phyloP scores from a whole-genome alignment of 1,140 invertebrate species.

The Colletes latitarsis region DNA sequence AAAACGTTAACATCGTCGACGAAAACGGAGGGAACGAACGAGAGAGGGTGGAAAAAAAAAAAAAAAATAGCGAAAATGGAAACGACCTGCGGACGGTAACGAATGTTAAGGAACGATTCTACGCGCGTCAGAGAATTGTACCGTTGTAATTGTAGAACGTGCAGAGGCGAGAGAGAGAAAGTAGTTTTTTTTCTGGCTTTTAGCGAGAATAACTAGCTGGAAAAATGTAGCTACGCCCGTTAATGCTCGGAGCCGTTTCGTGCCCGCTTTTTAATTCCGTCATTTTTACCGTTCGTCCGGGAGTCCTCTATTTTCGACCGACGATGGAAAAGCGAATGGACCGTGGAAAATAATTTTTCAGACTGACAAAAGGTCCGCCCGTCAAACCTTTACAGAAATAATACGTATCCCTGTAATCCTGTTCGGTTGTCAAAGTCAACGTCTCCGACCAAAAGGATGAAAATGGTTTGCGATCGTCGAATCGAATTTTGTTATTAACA shows the following conservation, averaged over 20 bases:
- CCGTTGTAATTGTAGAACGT: not conserved
- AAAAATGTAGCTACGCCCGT: not conserved
- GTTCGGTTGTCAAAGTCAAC: too few species aligned
- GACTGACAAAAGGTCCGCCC: too few species aligned
- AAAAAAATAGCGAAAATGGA: not conserved
- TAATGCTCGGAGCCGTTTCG: slow-evolving; percentile 12
- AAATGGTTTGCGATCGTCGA: too few species aligned
- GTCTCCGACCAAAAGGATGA: too few species aligned
- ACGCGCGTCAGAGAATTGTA: not conserved
- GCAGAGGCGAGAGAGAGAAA: not conserved
- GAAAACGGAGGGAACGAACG: not conserved
- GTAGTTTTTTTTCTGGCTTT: not conserved
- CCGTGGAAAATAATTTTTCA: not conserved
- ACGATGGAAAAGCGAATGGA: not conserved
- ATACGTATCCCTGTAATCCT: too few species aligned
- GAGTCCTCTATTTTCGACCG: not conserved
- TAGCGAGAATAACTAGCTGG: slow-evolving; percentile 1
- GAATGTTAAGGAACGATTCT: slow-evolving; percentile 25
- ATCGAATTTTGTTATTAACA: too few species aligned
- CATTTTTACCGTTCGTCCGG: not conserved
- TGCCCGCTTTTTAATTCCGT: not conserved
- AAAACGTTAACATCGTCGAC: not conserved
- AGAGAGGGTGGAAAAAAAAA: not conserved
- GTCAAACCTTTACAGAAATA: not conserved
- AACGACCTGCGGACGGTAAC: not conserved